Percentiles rank a stretch among this genome's conserved stretches.
These are phyloP conservation scores for Manis crassicaudata DNA, from an alignment of 2,797 vertebrate genomes.

Conservation along the genomic window DNA sequence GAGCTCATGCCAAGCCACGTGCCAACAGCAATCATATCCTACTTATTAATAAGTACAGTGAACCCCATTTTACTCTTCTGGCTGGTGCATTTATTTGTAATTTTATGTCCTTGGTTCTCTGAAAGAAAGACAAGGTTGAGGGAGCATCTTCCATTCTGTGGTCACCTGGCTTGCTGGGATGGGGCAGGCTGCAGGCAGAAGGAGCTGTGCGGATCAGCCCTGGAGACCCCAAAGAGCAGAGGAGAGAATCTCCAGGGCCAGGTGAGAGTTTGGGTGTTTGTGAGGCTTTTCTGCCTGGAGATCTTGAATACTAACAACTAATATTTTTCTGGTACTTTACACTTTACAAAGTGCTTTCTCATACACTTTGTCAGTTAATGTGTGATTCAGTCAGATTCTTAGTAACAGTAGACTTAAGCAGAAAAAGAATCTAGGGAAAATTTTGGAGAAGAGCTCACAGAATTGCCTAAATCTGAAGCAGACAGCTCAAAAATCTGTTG, in stretches of 20 bases:
- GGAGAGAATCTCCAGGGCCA: background rate
- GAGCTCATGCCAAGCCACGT: background rate
- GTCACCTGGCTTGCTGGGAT: background rate
- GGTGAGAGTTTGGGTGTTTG: fast-evolving
- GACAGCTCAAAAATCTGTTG: background rate
- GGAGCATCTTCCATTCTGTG: background rate
- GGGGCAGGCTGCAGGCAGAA: background rate
- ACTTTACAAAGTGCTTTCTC: background rate
- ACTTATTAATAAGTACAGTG: background rate
- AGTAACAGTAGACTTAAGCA: background rate
- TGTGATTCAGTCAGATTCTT: constrained; percentile 9
- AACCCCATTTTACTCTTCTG: background rate
- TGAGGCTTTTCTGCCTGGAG: background rate
- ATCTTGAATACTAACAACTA: background rate
- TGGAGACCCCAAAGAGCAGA: fast-evolving
- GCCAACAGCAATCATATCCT: background rate
- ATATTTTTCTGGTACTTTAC: background rate
- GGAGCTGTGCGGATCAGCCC: background rate
- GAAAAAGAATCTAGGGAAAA: constrained; percentile 30
- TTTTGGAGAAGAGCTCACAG: background rate
- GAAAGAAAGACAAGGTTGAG: background rate
- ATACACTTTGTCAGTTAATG: background rate
- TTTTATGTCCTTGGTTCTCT: background rate
- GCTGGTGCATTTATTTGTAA: background rate
- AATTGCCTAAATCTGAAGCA: background rate